Conservation (phyloP, 2,113 vertebrate species). For the Halcyon malimbica region DNA sequence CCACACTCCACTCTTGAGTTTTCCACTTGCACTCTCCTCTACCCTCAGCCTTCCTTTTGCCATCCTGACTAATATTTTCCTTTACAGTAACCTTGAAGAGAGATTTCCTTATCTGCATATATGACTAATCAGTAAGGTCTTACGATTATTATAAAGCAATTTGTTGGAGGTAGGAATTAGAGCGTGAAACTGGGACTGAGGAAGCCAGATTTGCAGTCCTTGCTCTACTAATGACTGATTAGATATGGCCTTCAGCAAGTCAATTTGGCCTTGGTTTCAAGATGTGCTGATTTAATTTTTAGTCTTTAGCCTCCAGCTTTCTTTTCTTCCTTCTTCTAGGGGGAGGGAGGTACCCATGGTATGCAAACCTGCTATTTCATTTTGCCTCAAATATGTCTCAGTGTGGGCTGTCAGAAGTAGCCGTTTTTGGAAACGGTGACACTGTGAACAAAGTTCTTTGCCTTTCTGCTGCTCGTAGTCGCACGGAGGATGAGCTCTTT, state of each 20-base stretch:
- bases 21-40: not conserved
- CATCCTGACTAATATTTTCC: not conserved
- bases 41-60: not conserved
- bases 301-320: not conserved
- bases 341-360: not conserved
- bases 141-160: constrained; percentile 46
- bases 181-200: constrained; percentile 1
- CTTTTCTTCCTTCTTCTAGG: not conserved
- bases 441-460: not conserved
- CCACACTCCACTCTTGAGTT: not conserved
- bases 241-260: constrained; percentile 48
- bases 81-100: constrained; percentile 17
- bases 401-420: not conserved
- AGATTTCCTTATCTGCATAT: constrained; percentile 26
- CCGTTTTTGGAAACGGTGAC: not conserved
- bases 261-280: constrained; percentile 3
- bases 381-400: not conserved
- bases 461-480: not conserved
- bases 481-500: not conserved
- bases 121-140: constrained; percentile 34
- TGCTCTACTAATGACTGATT: constrained; percentile 31
- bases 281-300: constrained; percentile 20
- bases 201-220: constrained; percentile 19
- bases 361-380: not conserved
- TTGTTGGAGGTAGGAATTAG: constrained; percentile 45